Evolutionary conservation across 2,797 vertebrate genomes (phyloP).

Genomic region (Myotis findleyi): DNA sequence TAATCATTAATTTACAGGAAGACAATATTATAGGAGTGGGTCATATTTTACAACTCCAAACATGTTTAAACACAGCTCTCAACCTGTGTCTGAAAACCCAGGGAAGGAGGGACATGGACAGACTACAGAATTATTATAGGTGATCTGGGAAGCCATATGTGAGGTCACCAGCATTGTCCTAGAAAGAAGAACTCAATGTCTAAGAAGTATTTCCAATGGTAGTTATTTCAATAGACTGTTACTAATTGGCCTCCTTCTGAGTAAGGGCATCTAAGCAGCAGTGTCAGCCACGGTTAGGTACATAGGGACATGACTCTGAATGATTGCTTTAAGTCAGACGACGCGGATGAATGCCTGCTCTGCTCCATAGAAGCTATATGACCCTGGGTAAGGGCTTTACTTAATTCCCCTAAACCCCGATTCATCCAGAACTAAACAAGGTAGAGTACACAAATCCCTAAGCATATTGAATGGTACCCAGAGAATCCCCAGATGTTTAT

Average conservation of each 20-base stretch:
- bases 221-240: not conserved
- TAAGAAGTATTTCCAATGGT: not conserved
- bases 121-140: not conserved
- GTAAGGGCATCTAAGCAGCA: not conserved
- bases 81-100: not conserved
- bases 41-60: not conserved
- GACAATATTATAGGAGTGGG: not conserved
- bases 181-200: not conserved
- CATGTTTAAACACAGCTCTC: not conserved
- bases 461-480: not conserved
- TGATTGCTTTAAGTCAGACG: not conserved
- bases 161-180: not conserved
- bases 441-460: not conserved
- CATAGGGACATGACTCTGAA: not conserved
- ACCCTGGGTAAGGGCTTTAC: not conserved
- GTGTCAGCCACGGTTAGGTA: not conserved
- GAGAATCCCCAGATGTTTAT: not conserved
- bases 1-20: not conserved
- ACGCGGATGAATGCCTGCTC: not conserved
- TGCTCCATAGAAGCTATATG: not conserved
- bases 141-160: not conserved
- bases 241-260: not conserved
- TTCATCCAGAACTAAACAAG: not conserved
- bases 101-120: not conserved
- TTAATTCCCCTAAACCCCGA: not conserved